Evolutionary conservation across 2,888 invertebrate species (phyloP).

Genomic region (Schrankia costaestrigalis): DNA sequence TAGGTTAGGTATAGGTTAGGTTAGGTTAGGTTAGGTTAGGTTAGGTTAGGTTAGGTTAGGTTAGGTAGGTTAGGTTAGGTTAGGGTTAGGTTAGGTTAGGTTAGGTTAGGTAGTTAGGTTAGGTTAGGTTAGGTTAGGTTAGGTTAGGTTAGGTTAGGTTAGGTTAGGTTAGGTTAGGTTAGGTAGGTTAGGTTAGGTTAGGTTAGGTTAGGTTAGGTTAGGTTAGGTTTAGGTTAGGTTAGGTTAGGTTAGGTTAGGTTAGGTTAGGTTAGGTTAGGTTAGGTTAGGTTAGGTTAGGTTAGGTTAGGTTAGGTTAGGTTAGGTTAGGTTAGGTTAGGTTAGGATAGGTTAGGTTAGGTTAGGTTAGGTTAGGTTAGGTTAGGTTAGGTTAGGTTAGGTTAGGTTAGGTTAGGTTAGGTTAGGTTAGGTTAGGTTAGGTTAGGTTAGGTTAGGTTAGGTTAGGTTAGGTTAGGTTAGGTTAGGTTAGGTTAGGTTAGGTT

Average conservation of each 20-base stretch:
- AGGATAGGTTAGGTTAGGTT: slow-evolving; percentile 20
- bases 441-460: slow-evolving; percentile 11
- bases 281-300: slow-evolving; percentile 26
- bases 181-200: too few relatives aligned
- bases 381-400: slow-evolving; percentile 14
- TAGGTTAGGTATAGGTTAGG: slow-evolving; percentile 15
- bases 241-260: slow-evolving; percentile 22
- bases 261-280: slow-evolving; percentile 24
- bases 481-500: slow-evolving; percentile 21
- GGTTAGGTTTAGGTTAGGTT: slow-evolving; percentile 31
- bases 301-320: slow-evolving; percentile 13
- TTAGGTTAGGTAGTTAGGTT: slow-evolving; percentile 18
- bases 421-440: slow-evolving; percentile 10
- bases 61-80: too few relatives aligned
- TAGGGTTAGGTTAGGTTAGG: slow-evolving; percentile 15
- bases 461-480: slow-evolving; percentile 16
- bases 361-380: slow-evolving; percentile 18
- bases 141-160: slow-evolving; percentile 36
- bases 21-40: slow-evolving; percentile 8
- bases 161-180: slow-evolving; percentile 33
- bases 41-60: slow-evolving; percentile 11
- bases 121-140: slow-evolving; percentile 32
- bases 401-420: slow-evolving; percentile 10
- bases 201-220: slow-evolving; percentile 26
- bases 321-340: slow-evolving; percentile 15